Base-by-base conservation (phyloP, 35 echinoderm and acorn worm genomes). In the Strongylocentrotus purpuratus region DNA sequence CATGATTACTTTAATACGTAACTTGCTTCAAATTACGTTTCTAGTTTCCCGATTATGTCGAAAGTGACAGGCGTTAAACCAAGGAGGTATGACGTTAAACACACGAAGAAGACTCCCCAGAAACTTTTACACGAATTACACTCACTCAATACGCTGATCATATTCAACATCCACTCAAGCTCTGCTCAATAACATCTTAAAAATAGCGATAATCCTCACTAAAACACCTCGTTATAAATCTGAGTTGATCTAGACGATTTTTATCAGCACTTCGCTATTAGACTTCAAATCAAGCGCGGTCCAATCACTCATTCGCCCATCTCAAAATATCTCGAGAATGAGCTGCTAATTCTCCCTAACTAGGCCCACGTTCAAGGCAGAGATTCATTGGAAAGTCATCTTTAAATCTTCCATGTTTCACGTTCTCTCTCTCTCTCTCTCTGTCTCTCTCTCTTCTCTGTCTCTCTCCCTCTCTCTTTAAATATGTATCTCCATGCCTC, bases 231-330 rank as follows among this genome's bases (percentile, higher is more conserved):
- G 11, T 88, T 88, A 0, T 31, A 33, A 41, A 33, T 88, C 87
- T 28, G 32, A 46, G 45, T 88, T 33, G 87, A 88, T 33, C 87
- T 46, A 88, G 87, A 88, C 61, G 87, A 88, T 88, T 41, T 41
- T 41, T 41, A 88, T 89, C 87, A 89, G 32, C 87, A 89, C 87
- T 89, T 46, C 45, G 87, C 87, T 89, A 89, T 89, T 89, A 89
- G 87, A 89, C 87, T 89, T 89, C 87, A 89, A 89, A 89, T 89
- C 87, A 89, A 46, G 33, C 87, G 45, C 12, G 20, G 87, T 33
- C 33, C 12, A 33, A 46, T 89, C 87, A 89, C 12, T 89, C 87
- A 89, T 20, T 89, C 12, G 2, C 32, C 33, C 87, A 78, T 89
- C 87, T 89, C 31, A 89, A 89, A 89, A 89, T 89, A 89, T 89